These are phyloP conservation scores for Ennomos erosarius DNA, from an alignment of 2,888 invertebrate genomes.

Conservation along the genomic window DNA sequence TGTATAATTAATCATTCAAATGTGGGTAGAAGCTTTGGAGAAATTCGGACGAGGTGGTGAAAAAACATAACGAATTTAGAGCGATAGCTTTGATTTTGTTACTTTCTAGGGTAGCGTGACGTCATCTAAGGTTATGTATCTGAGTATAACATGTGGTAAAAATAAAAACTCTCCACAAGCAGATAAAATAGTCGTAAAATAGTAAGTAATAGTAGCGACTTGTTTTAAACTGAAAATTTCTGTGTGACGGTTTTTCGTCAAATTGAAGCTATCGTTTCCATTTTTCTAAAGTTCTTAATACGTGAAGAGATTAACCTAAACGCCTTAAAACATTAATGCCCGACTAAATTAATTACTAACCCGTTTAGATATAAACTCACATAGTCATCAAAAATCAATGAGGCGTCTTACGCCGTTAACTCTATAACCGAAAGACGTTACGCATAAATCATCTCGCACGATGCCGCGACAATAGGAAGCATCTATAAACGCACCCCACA, in stretches of 20 bases:
- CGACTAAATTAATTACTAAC: conserved; percentile 9
- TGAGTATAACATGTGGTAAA: too few relatives aligned
- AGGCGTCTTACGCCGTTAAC: conserved; percentile 57
- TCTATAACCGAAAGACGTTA: conserved; percentile 33
- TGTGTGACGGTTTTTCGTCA: too few relatives aligned
- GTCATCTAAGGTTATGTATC: too few relatives aligned
- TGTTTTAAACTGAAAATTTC: too few relatives aligned
- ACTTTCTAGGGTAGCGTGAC: conserved; percentile 7
- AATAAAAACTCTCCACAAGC: too few relatives aligned
- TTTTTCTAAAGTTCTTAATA: not conserved
- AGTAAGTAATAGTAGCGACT: too few relatives aligned
- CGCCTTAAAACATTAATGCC: too few relatives aligned
- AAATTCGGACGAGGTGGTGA: conserved; percentile 31
- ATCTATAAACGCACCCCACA: conserved; percentile 42
- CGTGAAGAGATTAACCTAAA: too few relatives aligned
- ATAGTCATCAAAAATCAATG: conserved; percentile 77
- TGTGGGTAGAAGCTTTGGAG: conserved; percentile 37
- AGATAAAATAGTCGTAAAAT: too few relatives aligned
- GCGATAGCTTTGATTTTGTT: conserved; percentile 16
- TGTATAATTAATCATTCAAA: conserved; percentile 79
- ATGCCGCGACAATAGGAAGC: conserved; percentile 43
- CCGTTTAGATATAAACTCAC: conserved; percentile 40
- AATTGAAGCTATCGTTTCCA: too few relatives aligned
- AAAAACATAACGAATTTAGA: conserved; percentile 34
- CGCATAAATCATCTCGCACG: conserved; percentile 76